Percentiles rank a stretch among this genome's conserved stretches.
These are phyloP conservation scores for Oncorhynchus keta DNA, from an alignment of 2,113 vertebrate genomes.

Conservation along the genomic window DNA sequence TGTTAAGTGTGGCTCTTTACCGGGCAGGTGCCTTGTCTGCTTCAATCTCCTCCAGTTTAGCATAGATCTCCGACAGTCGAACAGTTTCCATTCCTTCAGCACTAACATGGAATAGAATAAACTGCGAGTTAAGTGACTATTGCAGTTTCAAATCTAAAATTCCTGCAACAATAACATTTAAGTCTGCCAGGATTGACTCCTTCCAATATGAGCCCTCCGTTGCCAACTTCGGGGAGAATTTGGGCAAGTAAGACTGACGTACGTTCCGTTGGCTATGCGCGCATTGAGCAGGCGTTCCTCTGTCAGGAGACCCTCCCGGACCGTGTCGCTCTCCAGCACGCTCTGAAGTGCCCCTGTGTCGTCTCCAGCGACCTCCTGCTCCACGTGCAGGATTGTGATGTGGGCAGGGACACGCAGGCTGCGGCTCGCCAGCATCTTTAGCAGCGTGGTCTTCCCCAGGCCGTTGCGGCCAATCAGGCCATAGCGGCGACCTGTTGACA, in stretches of 20 bases:
- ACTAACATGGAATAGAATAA: slow-evolving; percentile 57
- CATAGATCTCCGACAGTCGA: slow-evolving; percentile 88
- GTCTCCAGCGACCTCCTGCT: slow-evolving; percentile 95
- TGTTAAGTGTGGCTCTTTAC: slow-evolving; percentile 61
- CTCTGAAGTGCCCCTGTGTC: slow-evolving; percentile 89
- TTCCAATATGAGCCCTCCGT: too few species aligned
- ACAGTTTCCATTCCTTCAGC: slow-evolving; percentile 83
- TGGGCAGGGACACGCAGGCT: slow-evolving; percentile 88
- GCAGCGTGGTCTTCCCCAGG: slow-evolving; percentile 91
- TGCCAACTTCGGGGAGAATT: too few species aligned
- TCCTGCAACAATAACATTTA: too few species aligned
- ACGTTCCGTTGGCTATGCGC: slow-evolving; percentile 84
- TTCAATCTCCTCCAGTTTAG: slow-evolving; percentile 93
- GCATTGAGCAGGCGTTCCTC: slow-evolving; percentile 82
- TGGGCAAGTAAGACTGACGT: slow-evolving; percentile 41
- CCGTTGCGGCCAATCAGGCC: slow-evolving; percentile 94
- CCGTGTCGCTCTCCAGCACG: slow-evolving; percentile 88
- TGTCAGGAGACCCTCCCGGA: slow-evolving; percentile 81
- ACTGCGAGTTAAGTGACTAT: not conserved
- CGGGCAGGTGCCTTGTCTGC: slow-evolving; percentile 96
- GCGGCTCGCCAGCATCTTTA: slow-evolving; percentile 94
- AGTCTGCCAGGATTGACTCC: too few species aligned
- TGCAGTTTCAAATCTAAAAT: too few species aligned
- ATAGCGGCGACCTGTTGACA: slow-evolving; percentile 87
- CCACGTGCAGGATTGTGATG: slow-evolving; percentile 95